These are phyloP conservation scores for Gastrophryne carolinensis DNA, from an alignment of 2,797 vertebrate species.

Conservation along the genomic window DNA sequence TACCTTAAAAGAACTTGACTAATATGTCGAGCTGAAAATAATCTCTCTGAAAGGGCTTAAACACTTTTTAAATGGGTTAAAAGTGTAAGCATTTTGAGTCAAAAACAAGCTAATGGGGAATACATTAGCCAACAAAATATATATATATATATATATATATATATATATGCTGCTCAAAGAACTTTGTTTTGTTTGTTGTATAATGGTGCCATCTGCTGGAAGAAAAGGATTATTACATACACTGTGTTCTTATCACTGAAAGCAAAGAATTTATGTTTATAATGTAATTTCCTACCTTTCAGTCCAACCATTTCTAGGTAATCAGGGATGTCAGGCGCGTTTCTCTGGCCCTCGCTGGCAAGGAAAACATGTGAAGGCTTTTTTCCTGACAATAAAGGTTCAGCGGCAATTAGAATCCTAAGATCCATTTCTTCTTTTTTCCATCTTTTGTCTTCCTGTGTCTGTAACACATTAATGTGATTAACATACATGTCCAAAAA, in stretches of 20 bases:
- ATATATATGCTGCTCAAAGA: not conserved
- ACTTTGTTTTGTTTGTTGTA: conserved; percentile 7
- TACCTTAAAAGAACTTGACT: conserved; percentile 16
- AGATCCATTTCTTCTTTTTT: conserved; percentile 81
- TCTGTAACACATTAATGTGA: conserved; percentile 60
- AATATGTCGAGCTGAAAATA: not conserved
- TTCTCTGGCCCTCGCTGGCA: conserved; percentile 45
- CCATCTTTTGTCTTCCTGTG: conserved; percentile 65
- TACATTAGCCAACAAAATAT: conserved; percentile 12
- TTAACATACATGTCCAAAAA: not conserved
- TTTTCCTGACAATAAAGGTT: conserved; percentile 66
- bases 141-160: no score
- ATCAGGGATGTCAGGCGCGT: not conserved
- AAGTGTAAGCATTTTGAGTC: conserved; percentile 14
- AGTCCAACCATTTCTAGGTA: conserved; percentile 37
- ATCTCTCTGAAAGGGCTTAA: conserved; percentile 1
- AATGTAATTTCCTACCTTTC: conserved; percentile 55
- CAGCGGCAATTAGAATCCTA: conserved; percentile 73
- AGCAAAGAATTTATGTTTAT: no score
- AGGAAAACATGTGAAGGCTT: conserved; percentile 56
- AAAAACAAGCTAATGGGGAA: conserved; percentile 16
- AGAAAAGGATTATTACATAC: not conserved
- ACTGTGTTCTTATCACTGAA: not conserved
- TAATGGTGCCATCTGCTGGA: conserved; percentile 35
- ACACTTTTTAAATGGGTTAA: conserved; percentile 26